Evolutionary conservation across 1,140 invertebrate species (phyloP).

Genomic region (Trinorchestia longiramus): DNA sequence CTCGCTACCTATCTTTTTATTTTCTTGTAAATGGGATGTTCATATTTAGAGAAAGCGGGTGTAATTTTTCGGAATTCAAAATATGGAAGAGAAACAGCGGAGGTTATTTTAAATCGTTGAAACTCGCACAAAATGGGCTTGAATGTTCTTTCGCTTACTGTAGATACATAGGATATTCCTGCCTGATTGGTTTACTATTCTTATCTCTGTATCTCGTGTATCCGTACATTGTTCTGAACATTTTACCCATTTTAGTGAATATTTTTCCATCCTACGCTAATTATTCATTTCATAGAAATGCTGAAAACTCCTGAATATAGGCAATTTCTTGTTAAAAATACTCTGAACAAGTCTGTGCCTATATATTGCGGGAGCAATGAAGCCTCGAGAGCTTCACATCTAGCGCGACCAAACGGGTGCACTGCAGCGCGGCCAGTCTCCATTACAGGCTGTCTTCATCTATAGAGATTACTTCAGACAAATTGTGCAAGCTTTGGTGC

Average conservation of each 20-base stretch:
- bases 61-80: neutral
- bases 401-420: neutral
- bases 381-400: neutral
- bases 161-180: neutral
- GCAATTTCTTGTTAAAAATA: neutral
- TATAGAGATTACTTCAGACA: slow-evolving; percentile 53
- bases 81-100: neutral
- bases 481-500: slow-evolving; percentile 45
- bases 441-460: slow-evolving; percentile 53
- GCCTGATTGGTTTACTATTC: neutral
- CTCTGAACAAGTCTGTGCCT: neutral
- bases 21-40: neutral
- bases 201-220: neutral
- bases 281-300: neutral
- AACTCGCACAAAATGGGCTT: neutral
- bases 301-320: neutral
- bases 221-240: neutral
- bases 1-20: neutral
- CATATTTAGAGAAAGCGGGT: neutral
- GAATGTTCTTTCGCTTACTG: neutral
- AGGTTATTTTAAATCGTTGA: neutral
- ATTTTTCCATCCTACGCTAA: neutral
- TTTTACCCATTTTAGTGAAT: neutral
- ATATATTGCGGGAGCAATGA: neutral
- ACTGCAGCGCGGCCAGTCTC: slow-evolving; percentile 19